Conservation (phyloP, 2,797 vertebrate species). For the Sus cebifrons region DNA sequence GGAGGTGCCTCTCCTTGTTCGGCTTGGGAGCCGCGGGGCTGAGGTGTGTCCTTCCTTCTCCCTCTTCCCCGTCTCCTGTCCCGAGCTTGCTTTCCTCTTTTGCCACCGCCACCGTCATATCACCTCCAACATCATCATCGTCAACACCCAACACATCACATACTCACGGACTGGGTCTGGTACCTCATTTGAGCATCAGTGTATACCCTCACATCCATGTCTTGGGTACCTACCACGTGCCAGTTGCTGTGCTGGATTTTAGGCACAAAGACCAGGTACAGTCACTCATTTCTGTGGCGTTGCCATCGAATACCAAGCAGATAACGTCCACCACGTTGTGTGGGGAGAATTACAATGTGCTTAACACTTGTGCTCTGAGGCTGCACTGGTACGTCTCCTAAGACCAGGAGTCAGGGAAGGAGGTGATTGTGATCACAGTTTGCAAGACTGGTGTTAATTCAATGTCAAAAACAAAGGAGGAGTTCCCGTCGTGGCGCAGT, state of each 20-base stretch:
- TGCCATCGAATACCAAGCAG: background rate
- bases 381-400: background rate
- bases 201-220: slow-evolving; percentile 17
- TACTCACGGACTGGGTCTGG: background rate
- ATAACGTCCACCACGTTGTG: background rate
- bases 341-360: background rate
- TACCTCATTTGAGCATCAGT: background rate
- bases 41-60: background rate
- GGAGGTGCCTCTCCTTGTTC: background rate
- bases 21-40: background rate
- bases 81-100: background rate
- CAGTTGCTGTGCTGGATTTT: background rate
- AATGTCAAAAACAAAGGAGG: background rate
- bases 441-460: background rate
- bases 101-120: background rate
- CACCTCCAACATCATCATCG: background rate
- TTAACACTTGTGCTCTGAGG: background rate
- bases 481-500: too few species aligned
- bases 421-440: background rate
- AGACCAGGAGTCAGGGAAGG: background rate
- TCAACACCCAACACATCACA: background rate
- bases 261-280: background rate
- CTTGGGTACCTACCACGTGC: background rate
- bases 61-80: background rate
- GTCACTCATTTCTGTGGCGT: background rate